A percentile compares a stretch with the other conserved stretches of the same genome.
phyloP scores from a whole-genome alignment of 2,888 invertebrate genomes.

The Archips crataeganus region DNA sequence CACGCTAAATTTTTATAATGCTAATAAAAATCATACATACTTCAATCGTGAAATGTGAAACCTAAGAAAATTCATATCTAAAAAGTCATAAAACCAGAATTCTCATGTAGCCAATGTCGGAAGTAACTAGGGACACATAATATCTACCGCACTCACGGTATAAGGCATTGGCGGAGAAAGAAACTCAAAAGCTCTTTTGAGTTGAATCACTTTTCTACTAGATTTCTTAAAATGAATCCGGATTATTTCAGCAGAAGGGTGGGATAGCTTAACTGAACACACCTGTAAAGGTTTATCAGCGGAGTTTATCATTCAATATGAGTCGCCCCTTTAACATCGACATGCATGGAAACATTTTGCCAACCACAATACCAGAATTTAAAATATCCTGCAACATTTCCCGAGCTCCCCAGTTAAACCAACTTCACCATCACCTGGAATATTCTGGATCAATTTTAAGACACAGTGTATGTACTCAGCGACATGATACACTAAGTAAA shows the following conservation, averaged over 20 bases:
- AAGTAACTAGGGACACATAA: not conserved
- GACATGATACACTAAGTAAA: not conserved
- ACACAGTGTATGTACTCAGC: not conserved
- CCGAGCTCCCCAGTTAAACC: too few relatives aligned
- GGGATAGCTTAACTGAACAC: too few relatives aligned
- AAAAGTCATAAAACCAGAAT: not conserved
- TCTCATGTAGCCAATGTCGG: not conserved
- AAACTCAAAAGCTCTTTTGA: not conserved
- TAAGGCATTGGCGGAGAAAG: not conserved
- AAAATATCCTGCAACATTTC: too few relatives aligned
- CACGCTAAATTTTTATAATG: constrained; percentile 34
- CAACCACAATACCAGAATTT: too few relatives aligned
- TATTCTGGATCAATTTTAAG: too few relatives aligned
- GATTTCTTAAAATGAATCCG: too few relatives aligned
- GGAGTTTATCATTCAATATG: too few relatives aligned
- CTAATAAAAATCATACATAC: constrained; percentile 24
- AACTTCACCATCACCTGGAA: too few relatives aligned
- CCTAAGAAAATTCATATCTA: not conserved
- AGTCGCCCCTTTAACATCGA: too few relatives aligned
- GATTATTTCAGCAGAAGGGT: too few relatives aligned
- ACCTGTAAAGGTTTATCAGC: too few relatives aligned
- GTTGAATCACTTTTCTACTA: not conserved
- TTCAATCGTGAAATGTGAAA: not conserved
- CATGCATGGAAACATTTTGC: too few relatives aligned
- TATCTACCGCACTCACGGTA: not conserved